Evolutionary conservation across 2,113 vertebrate genomes (phyloP).

Genomic region (Cyanistes caeruleus): DNA sequence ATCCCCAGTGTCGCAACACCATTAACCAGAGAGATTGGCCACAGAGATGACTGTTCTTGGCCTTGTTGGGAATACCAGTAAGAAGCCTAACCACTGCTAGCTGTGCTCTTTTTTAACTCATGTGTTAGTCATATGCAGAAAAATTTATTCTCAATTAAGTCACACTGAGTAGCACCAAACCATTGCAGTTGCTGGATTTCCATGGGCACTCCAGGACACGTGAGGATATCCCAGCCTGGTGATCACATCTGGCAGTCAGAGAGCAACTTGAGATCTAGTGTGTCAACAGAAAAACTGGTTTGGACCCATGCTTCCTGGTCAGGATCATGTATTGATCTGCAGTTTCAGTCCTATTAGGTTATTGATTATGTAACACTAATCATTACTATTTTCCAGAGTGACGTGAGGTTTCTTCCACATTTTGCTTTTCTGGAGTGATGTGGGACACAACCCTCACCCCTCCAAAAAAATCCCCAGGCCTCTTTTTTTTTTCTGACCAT

Average conservation of each 20-base stretch:
- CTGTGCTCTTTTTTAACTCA: background rate
- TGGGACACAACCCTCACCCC: fast-evolving
- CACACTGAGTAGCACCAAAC: background rate
- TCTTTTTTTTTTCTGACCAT: background rate
- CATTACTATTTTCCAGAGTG: background rate
- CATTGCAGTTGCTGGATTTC: background rate
- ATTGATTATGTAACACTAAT: background rate
- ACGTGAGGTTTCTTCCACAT: background rate
- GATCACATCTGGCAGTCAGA: background rate
- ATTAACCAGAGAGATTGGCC: background rate
- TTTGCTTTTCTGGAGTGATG: background rate
- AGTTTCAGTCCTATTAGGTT: background rate
- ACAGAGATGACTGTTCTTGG: background rate
- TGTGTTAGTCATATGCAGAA: background rate
- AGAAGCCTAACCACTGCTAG: background rate
- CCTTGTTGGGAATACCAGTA: background rate
- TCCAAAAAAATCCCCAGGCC: background rate
- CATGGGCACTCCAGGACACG: background rate
- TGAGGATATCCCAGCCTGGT: background rate
- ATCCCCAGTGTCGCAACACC: background rate
- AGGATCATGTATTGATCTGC: background rate
- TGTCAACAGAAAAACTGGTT: background rate
- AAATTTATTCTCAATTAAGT: background rate
- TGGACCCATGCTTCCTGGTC: background rate
- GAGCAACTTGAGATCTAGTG: background rate